These are phyloP conservation scores for Periplaneta americana DNA, from an alignment of 1,140 invertebrate species.

Conservation along the genomic window DNA sequence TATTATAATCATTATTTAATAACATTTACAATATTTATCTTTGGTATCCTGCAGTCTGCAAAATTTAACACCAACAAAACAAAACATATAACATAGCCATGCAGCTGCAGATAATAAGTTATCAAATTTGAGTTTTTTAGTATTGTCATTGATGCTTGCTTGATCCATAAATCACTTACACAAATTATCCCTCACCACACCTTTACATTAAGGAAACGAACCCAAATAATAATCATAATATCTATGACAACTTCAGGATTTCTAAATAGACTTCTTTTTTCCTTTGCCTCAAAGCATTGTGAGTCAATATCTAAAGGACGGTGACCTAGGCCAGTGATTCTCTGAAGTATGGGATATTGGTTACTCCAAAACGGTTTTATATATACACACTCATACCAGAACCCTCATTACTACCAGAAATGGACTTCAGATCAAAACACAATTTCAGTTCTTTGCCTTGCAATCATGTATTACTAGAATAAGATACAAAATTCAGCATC, in stretches of 20 bases:
- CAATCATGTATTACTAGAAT: too few relatives aligned
- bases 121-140: too few relatives aligned
- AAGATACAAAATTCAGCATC: too few relatives aligned
- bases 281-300: not conserved
- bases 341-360: not conserved
- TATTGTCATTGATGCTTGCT: not conserved
- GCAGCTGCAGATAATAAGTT: not conserved
- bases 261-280: not conserved
- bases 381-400: too few relatives aligned
- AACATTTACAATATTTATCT: not conserved
- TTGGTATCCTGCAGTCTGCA: not conserved
- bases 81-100: not conserved
- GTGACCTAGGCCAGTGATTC: not conserved
- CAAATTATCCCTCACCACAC: not conserved
- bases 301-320: not conserved
- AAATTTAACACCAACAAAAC: not conserved
- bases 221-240: not conserved
- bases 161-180: not conserved
- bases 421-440: too few relatives aligned
- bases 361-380: too few relatives aligned
- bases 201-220: not conserved
- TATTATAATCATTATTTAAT: not conserved
- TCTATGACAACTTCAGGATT: not conserved
- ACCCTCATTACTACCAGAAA: too few relatives aligned
- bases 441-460: too few relatives aligned